Base-by-base conservation (phyloP, 2,888 invertebrate species). In the Dasysyrphus albostriatus region DNA sequence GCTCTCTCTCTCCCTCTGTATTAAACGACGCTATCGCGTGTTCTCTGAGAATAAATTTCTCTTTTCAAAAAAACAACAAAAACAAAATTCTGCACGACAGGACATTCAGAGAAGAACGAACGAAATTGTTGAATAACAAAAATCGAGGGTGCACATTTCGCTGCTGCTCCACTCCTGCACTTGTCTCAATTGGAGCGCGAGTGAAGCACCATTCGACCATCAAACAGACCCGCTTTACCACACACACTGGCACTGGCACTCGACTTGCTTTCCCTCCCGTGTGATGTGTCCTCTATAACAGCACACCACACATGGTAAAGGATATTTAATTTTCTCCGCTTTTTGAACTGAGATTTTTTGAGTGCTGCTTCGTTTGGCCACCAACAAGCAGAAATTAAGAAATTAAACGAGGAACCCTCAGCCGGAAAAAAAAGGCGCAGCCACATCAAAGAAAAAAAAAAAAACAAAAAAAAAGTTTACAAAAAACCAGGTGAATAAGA, bases 151-250 rank as follows among this genome's bases (percentile, higher is more conserved):
- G 87, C 78, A 83, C 78, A 83, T 83, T 83, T 65, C 14, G 56
- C 74, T 87, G 70, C 82, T 84, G 70, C 82, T 82, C 82, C 65
- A 83, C 79, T 83, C 78, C 87, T 87, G 87, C 87, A 87, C 83
- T 87, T 83, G 87, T 78, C 78, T 87, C 87, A 78, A 83, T 79
- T 87, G 75, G 75, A 75, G 83, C 75, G 70, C 83, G 75, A 69
- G 78, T 79, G 72, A 83, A 78, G 70, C 72, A 83, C 75, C 75
- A 79, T 74, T 78, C 78, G 70, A 65, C 85, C 24, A 74, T 78
- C 74, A 76, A 87, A 83, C 16, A 37, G 74, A 70, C 47, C 67
- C 76, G 87, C 51, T 70, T 59, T 58, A 67, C 78, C 74, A 78
- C 74, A 79, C 72, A 72, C 37, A 74, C 42, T 44, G n/a, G 44